Percentiles rank a stretch among this genome's conserved stretches.
Conservation (phyloP, 2,888 invertebrate genomes). For the Cerastis leucographa region DNA sequence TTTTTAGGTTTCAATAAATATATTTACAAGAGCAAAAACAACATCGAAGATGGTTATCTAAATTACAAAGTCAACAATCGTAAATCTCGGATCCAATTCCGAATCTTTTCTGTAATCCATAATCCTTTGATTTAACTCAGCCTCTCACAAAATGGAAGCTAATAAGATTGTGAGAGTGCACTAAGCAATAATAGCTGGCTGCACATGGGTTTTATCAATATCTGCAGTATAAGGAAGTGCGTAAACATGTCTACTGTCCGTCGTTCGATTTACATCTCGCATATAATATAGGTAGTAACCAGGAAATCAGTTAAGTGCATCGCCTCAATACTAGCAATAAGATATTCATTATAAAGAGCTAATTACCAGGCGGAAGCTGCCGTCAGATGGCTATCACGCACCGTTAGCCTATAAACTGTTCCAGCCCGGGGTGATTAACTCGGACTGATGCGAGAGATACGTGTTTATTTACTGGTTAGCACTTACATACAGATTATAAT, state of each 20-base stretch:
- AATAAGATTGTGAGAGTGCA: background rate
- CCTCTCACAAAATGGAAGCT: background rate
- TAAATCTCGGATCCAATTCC: background rate
- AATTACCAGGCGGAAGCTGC: conserved; percentile 54
- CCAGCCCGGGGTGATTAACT: conserved; percentile 23
- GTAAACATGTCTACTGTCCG: background rate
- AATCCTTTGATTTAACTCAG: background rate
- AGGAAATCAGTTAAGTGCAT: conserved; percentile 43
- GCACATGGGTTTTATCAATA: conserved; percentile 6
- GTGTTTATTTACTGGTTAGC: conserved; percentile 6
- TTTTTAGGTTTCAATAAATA: conserved; percentile 19
- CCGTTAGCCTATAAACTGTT: conserved; percentile 43
- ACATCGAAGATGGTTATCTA: background rate
- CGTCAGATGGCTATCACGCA: conserved; percentile 24
- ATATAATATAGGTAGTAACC: conserved; percentile 22
- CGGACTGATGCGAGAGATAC: conserved; percentile 12
- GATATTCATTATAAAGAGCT: conserved; percentile 27
- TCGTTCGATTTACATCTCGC: conserved; percentile 7
- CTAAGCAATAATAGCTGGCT: background rate
- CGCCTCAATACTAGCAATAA: conserved; percentile 27
- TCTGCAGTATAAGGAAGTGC: conserved; percentile 12
- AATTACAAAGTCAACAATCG: background rate
- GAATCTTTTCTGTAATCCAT: background rate
- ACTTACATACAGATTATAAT: conserved; percentile 1
- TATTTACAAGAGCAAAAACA: conserved; percentile 21